Conservation (phyloP, 2,797 vertebrate species). For the Scleropages formosus region DNA sequence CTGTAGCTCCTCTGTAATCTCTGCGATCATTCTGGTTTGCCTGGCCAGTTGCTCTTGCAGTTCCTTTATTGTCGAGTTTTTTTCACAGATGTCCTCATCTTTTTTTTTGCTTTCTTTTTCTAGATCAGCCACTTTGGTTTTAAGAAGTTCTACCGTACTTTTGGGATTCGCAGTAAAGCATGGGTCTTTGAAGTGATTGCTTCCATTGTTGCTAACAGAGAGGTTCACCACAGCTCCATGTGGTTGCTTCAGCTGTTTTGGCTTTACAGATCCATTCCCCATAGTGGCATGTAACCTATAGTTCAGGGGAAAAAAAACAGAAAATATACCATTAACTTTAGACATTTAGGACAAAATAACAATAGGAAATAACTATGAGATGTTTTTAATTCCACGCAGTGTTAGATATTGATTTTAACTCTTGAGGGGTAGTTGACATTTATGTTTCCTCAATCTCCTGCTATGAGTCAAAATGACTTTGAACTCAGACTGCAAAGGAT, state of each 20-base stretch:
- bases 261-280: conserved; percentile 86
- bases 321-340: background rate
- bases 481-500: conserved; percentile 19
- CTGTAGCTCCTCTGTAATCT: conserved; percentile 82
- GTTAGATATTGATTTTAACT: conserved; percentile 19
- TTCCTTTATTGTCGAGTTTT: conserved; percentile 67
- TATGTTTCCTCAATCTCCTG: background rate
- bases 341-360: background rate
- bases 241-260: conserved; percentile 74
- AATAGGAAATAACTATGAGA: background rate
- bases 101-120: conserved; percentile 78
- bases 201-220: conserved; percentile 47
- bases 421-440: conserved; percentile 14
- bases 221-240: conserved; percentile 55
- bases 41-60: conserved; percentile 77
- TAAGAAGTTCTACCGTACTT: conserved; percentile 62
- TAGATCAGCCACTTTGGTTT: conserved; percentile 74
- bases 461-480: conserved; percentile 1
- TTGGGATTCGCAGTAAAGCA: conserved; percentile 35
- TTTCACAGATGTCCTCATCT: conserved; percentile 74
- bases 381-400: background rate
- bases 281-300: conserved; percentile 65
- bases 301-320: background rate
- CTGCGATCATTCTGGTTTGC: conserved; percentile 71
- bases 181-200: conserved; percentile 48